A percentile compares a stretch with the other conserved stretches of the same genome.
These are phyloP conservation scores for Fistularia tabacaria DNA, from an alignment of 2,797 vertebrate species.

Conservation along the genomic window DNA sequence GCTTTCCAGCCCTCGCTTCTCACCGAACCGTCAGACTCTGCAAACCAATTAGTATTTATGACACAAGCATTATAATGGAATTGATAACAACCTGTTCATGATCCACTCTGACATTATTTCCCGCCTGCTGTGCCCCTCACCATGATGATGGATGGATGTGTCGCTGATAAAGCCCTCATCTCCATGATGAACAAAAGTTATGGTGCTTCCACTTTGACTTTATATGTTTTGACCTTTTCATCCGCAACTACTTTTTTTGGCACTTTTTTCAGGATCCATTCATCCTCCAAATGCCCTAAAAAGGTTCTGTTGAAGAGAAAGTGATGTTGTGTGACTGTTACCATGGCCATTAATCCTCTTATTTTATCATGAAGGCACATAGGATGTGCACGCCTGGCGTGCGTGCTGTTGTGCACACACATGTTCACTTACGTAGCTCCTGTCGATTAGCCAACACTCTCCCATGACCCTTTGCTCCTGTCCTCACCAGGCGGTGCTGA, in stretches of 20 bases:
- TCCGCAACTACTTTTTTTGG: not conserved
- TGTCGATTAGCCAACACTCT: slow-evolving; percentile 60
- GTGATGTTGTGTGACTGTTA: slow-evolving; percentile 25
- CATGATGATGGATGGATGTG: too few relatives aligned
- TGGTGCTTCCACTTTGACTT: not conserved
- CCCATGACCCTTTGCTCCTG: slow-evolving; percentile 64
- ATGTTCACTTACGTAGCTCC: slow-evolving; percentile 8
- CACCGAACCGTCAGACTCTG: not conserved
- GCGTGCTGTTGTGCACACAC: slow-evolving; percentile 4
- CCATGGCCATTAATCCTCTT: slow-evolving; percentile 42
- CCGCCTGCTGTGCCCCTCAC: too few relatives aligned
- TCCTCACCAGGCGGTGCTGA: slow-evolving; percentile 54
- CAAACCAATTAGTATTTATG: not conserved
- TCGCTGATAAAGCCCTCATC: too few relatives aligned
- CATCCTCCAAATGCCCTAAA: slow-evolving; percentile 25
- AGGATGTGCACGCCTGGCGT: not conserved
- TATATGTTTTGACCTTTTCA: not conserved
- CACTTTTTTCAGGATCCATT: not conserved
- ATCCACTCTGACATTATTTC: not conserved
- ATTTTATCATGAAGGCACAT: slow-evolving; percentile 18
- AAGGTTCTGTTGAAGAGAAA: slow-evolving; percentile 13
- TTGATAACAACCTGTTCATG: not conserved
- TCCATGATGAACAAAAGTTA: too few relatives aligned
- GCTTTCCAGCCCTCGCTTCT: not conserved
- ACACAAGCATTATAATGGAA: slow-evolving; percentile 1